Evolutionary conservation across 1,140 invertebrate genomes (phyloP).

Genomic region (Tetramorium simillimum): DNA sequence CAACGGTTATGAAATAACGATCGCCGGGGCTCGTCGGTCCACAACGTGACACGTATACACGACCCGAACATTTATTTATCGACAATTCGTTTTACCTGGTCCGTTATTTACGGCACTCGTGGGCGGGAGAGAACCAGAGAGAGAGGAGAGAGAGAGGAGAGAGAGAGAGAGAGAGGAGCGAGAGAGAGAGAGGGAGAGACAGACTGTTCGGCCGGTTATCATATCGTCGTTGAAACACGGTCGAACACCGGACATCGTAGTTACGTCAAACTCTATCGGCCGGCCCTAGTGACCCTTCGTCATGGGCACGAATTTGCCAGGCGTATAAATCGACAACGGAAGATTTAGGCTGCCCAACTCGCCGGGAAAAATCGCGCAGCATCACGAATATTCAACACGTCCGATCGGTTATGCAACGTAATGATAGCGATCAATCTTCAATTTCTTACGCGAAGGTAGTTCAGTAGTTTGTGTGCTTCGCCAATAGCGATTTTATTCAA

Average conservation of each 20-base stretch:
- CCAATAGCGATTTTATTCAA: background rate
- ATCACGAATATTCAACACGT: constrained; percentile 10
- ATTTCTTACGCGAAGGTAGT: background rate
- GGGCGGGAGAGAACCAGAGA: constrained; percentile 8
- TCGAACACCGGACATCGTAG: constrained; percentile 54
- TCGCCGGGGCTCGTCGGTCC: constrained; percentile 56
- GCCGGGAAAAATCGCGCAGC: constrained; percentile 25
- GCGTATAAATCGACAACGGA: constrained; percentile 43
- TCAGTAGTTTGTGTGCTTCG: background rate
- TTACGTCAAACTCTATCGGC: constrained; percentile 55
- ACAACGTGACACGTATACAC: constrained; percentile 62
- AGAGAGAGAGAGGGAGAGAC: background rate
- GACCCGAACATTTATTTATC: constrained; percentile 67
- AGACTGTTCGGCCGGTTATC: constrained; percentile 43
- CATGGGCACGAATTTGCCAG: constrained; percentile 38
- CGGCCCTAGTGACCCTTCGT: constrained; percentile 39
- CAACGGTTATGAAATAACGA: constrained; percentile 65
- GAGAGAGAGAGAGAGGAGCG: background rate
- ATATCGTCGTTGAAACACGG: constrained; percentile 55
- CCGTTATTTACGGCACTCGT: constrained; percentile 67
- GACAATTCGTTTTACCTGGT: constrained; percentile 67
- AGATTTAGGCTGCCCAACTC: constrained; percentile 4
- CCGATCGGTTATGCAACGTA: background rate
- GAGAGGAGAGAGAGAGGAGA: background rate
- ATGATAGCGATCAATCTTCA: background rate